These are phyloP conservation scores for Palythoa grandiflora DNA, from an alignment of 92 coral and sea anemone species.

Conservation along the genomic window DNA sequence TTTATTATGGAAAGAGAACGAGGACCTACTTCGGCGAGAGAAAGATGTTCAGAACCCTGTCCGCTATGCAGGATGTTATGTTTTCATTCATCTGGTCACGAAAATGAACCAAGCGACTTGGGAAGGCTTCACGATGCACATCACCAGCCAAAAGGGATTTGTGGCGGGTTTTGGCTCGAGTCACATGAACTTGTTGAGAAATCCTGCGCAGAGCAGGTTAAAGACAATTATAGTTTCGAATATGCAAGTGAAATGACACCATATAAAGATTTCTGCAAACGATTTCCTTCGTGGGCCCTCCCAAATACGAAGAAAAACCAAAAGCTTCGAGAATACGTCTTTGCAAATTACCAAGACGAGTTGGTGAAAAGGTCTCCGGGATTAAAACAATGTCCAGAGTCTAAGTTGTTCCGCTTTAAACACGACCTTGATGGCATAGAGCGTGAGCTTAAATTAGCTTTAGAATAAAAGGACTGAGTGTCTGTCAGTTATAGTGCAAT, in stretches of 20 bases:
- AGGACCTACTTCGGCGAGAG: not conserved
- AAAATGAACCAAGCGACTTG: not conserved
- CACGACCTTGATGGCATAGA: constrained; percentile 5
- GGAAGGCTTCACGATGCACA: constrained; percentile 2
- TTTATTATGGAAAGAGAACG: too few relatives aligned
- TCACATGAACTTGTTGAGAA: not conserved
- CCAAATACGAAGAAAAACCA: not conserved
- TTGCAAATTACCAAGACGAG: too few relatives aligned
- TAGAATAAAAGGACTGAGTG: too few relatives aligned
- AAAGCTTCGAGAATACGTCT: not conserved
- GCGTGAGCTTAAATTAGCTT: not conserved
- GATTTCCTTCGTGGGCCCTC: not conserved
- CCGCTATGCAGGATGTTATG: constrained; percentile 13
- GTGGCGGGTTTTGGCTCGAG: not conserved
- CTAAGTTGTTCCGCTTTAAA: not conserved
- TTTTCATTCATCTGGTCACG: not conserved
- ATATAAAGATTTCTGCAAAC: not conserved
- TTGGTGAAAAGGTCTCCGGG: not conserved
- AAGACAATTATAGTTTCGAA: accelerated
- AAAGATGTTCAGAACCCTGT: constrained; percentile 19
- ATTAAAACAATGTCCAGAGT: not conserved
- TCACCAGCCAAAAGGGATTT: not conserved
- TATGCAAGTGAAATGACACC: not conserved
- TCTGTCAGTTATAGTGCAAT: too few relatives aligned
- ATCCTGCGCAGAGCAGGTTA: not conserved